Evolutionary conservation across 2,888 invertebrate genomes (phyloP).

Genomic region (Eumacrocentrus americanus): DNA sequence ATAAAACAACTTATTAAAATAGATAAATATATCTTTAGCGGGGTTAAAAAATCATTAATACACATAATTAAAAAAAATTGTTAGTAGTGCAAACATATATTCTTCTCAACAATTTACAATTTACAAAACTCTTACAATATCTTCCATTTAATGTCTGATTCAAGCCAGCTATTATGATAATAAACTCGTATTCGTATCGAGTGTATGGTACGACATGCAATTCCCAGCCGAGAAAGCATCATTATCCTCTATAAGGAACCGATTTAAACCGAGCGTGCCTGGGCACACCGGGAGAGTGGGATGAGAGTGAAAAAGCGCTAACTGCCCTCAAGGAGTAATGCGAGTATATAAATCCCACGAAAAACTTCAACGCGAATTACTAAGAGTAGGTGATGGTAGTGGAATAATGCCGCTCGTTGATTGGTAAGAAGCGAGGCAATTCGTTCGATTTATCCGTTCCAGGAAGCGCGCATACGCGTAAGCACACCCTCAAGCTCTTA

Average conservation of each 20-base stretch:
- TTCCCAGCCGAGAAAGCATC: constrained; percentile 10
- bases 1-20: no score
- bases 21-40: no score
- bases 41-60: no score
- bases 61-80: neutral
- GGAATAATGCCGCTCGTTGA: constrained; percentile 45
- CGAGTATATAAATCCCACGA: constrained; percentile 34
- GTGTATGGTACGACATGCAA: constrained; percentile 3
- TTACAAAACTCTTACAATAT: neutral
- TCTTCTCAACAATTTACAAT: neutral
- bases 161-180: neutral
- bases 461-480: constrained; percentile 42
- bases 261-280: constrained; percentile 27
- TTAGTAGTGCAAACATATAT: neutral
- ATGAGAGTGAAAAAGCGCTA: constrained; percentile 27
- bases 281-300: neutral
- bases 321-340: constrained; percentile 33
- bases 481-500: constrained; percentile 45
- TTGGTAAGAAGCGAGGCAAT: constrained; percentile 34
- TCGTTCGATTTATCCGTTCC: constrained; percentile 53
- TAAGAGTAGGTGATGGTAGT: no score
- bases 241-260: constrained; percentile 26
- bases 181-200: constrained; percentile 9
- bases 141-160: neutral
- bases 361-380: constrained; percentile 50